Evolutionary conservation across 2,797 vertebrate species (phyloP).

Genomic region (Buphagus erythrorhynchus): DNA sequence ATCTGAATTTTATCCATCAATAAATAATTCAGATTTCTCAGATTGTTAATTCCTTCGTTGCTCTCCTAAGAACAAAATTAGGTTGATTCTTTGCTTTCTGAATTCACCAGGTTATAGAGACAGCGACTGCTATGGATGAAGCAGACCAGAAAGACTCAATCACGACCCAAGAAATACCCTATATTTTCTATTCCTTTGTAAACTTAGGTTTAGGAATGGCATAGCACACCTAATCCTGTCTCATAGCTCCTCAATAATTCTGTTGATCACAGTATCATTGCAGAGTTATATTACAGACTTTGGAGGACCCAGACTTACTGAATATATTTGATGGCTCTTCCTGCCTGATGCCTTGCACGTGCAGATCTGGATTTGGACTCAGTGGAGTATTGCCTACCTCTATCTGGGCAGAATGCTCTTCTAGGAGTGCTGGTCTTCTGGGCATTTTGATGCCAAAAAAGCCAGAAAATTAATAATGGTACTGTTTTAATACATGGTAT

Average conservation of each 20-base stretch:
- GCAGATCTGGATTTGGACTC: neutral
- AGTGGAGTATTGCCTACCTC: neutral
- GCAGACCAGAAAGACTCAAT: neutral
- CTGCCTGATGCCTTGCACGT: fast-evolving
- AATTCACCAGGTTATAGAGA: neutral
- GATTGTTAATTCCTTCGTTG: neutral
- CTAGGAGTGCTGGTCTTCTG: neutral
- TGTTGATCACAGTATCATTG: neutral
- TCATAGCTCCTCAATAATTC: neutral
- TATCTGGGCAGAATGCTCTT: neutral
- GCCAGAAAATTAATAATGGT: neutral
- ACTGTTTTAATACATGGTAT: neutral
- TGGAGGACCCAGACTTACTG: neutral
- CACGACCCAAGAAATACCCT: neutral
- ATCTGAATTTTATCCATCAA: neutral
- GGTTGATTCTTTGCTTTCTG: neutral
- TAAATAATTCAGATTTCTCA: neutral
- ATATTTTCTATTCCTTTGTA: neutral
- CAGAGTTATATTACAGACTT: neutral
- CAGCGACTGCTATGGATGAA: neutral
- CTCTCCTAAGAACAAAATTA: neutral
- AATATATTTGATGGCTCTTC: neutral
- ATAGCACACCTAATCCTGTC: neutral
- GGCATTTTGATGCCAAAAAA: neutral
- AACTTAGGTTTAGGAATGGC: neutral